Conservation (phyloP, 2,888 invertebrate species). For the Erannis defoliaria region DNA sequence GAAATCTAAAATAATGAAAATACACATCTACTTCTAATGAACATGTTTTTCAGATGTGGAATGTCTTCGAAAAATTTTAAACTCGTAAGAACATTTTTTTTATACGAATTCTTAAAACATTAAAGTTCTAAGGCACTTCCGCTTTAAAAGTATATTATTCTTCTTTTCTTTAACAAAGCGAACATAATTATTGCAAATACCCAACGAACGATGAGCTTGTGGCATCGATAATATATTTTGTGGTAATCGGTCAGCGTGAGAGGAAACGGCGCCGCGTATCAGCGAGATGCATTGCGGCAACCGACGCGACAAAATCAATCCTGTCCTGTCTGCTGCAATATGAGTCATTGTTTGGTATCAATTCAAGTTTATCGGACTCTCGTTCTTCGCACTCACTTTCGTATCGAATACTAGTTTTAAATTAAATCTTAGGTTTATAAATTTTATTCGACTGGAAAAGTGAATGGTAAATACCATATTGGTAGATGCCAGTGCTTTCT, state of each 20-base stretch:
- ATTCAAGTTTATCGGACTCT: not conserved
- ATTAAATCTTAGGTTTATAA: not conserved
- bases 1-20: too few relatives aligned
- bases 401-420: not conserved
- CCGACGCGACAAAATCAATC: conserved; percentile 61
- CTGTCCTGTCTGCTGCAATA: conserved; percentile 45
- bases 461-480: not conserved
- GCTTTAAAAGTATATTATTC: too few relatives aligned
- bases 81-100: too few relatives aligned
- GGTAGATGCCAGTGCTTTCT: not conserved
- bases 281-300: conserved; percentile 44
- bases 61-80: too few relatives aligned
- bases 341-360: conserved; percentile 27
- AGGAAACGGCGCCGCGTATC: conserved; percentile 46
- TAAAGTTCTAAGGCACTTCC: too few relatives aligned
- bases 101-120: too few relatives aligned
- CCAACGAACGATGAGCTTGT: conserved; percentile 33
- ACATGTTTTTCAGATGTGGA: too few relatives aligned
- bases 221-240: too few relatives aligned
- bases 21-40: too few relatives aligned
- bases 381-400: not conserved
- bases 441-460: not conserved
- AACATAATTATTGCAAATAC: conserved; percentile 7
- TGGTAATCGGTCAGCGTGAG: conserved; percentile 49
- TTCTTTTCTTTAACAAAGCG: not conserved